Percentiles rank a stretch among this genome's conserved stretches.
Evolutionary conservation across 2,888 invertebrate genomes (phyloP).

Genomic region (Drosophila sordidula): DNA sequence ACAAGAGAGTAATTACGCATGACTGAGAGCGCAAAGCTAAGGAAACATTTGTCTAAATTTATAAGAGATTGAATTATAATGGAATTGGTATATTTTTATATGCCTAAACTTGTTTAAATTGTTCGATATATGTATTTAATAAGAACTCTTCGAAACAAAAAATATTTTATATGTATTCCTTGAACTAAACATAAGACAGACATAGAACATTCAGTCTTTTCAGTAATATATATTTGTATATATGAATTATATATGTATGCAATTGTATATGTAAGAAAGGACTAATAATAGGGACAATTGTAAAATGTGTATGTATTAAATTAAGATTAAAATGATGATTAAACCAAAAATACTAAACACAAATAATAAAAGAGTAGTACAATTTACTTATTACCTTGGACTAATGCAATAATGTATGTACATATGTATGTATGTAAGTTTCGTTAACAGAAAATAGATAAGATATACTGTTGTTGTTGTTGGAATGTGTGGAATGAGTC

Average conservation of each 20-base stretch:
- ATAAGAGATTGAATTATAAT: neutral
- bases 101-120: neutral
- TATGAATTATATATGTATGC: slow-evolving; percentile 6
- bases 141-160: too few species aligned
- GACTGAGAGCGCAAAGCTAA: neutral
- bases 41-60: too few species aligned
- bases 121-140: neutral
- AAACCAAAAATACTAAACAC: slow-evolving; percentile 2
- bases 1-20: neutral
- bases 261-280: slow-evolving; percentile 20
- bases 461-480: neutral
- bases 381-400: slow-evolving; percentile 9
- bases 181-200: too few species aligned
- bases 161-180: too few species aligned
- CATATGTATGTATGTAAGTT: slow-evolving; percentile 16
- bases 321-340: neutral
- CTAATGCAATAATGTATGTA: slow-evolving; percentile 9
- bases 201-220: neutral
- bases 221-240: neutral
- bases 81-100: neutral
- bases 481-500: slow-evolving; percentile 17
- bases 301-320: neutral
- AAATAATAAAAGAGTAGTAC: slow-evolving; percentile 1
- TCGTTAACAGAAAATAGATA: neutral
- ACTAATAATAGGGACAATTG: slow-evolving; percentile 8